These are phyloP conservation scores for Gonioctena quinquepunctata DNA, from an alignment of 1,140 invertebrate genomes.

Conservation along the genomic window DNA sequence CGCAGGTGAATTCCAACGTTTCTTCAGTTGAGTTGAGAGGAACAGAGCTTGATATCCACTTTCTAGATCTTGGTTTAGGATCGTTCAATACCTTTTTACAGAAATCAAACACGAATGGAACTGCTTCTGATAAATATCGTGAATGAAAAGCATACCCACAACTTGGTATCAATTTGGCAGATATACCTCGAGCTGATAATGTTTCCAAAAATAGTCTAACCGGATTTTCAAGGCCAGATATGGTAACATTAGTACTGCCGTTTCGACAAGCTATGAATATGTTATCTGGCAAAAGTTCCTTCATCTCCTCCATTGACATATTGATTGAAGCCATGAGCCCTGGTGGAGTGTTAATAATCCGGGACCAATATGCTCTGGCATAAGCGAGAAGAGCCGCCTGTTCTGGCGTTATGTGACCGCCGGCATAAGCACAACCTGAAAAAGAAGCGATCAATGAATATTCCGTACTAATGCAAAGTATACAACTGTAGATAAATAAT, in stretches of 20 bases:
- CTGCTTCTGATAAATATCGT: constrained; percentile 84
- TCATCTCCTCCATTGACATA: constrained; percentile 83
- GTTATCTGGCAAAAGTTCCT: constrained; percentile 71
- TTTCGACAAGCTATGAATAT: constrained; percentile 93
- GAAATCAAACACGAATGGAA: constrained; percentile 60
- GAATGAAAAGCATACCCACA: constrained; percentile 92
- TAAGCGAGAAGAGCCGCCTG: constrained; percentile 82
- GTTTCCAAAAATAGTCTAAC: constrained; percentile 73
- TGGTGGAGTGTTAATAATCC: constrained; percentile 63
- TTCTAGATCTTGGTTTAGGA: constrained; percentile 74
- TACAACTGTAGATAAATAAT: too few relatives aligned
- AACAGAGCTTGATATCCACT: constrained; percentile 91
- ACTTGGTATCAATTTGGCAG: constrained; percentile 86
- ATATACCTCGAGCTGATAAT: constrained; percentile 76
- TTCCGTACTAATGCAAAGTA: too few relatives aligned
- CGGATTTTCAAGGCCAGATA: constrained; percentile 80
- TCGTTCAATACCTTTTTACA: constrained; percentile 73
- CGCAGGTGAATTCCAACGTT: constrained; percentile 76
- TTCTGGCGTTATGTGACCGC: constrained; percentile 79
- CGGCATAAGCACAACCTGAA: constrained; percentile 81
- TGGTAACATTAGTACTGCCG: constrained; percentile 84
- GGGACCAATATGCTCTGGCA: constrained; percentile 79
- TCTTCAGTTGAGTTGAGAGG: constrained; percentile 80
- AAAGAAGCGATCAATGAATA: constrained; percentile 1
- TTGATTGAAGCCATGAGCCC: constrained; percentile 87